A percentile compares a stretch with the other conserved stretches of the same genome.
Evolutionary conservation across 2,797 vertebrate genomes (phyloP).

Genomic region (Rachycentron canadum): DNA sequence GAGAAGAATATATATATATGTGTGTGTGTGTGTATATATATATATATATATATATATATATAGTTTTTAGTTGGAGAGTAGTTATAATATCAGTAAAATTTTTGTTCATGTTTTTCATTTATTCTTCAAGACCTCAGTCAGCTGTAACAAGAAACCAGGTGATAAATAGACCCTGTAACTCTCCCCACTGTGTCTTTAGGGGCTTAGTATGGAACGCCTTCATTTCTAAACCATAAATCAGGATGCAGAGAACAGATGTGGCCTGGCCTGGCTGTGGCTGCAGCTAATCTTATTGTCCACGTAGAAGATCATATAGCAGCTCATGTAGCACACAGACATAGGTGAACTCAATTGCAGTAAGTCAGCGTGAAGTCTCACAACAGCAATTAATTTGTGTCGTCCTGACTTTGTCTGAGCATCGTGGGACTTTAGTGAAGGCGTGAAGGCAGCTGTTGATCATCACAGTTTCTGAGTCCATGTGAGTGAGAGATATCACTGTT

Average conservation of each 20-base stretch:
- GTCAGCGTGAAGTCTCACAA: slow-evolving; percentile 62
- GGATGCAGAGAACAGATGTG: slow-evolving; percentile 60
- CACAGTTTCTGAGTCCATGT: neutral
- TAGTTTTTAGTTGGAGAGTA: neutral
- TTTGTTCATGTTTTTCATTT: neutral
- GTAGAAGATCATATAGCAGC: slow-evolving; percentile 58
- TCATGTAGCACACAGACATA: slow-evolving; percentile 46
- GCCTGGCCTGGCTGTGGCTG: slow-evolving; percentile 28
- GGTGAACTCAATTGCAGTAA: slow-evolving; percentile 67
- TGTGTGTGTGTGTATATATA: too few relatives aligned
- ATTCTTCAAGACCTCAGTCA: neutral
- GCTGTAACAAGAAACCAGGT: slow-evolving; percentile 23
- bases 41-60: neutral
- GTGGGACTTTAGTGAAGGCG: neutral
- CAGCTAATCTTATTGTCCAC: slow-evolving; percentile 71
- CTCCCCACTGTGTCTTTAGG: slow-evolving; percentile 41
- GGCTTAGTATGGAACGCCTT: slow-evolving; percentile 33
- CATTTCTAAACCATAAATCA: slow-evolving; percentile 53
- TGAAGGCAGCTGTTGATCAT: neutral
- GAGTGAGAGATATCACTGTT: neutral
- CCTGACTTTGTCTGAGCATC: slow-evolving; percentile 5
- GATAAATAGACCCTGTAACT: slow-evolving; percentile 38
- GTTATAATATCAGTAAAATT: neutral
- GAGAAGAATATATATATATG: too few relatives aligned
- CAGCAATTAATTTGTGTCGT: slow-evolving; percentile 48